Conservation (phyloP, 2,888 invertebrate species). For the Monopis laevigella region DNA sequence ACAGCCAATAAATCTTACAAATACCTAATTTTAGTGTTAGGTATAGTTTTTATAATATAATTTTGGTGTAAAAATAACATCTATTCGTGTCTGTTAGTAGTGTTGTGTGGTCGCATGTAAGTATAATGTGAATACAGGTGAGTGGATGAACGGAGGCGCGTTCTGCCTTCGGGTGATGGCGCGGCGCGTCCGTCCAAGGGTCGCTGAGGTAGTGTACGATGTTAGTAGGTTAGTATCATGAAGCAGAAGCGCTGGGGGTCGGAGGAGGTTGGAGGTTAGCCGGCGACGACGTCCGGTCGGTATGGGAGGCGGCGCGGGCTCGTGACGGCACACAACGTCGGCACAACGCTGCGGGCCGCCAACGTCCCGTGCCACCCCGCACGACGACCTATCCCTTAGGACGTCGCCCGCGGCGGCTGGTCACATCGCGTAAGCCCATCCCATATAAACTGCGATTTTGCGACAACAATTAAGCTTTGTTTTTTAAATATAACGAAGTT, state of each 20-base stretch:
- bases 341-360: slow-evolving; percentile 27
- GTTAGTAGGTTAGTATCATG: slow-evolving; percentile 45
- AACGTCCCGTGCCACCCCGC: slow-evolving; percentile 57
- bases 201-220: slow-evolving; percentile 26
- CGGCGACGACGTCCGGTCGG: slow-evolving; percentile 48
- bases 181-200: slow-evolving; percentile 55
- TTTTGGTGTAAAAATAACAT: slow-evolving; percentile 67
- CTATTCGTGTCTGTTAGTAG: slow-evolving; percentile 64
- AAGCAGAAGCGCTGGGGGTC: slow-evolving; percentile 49
- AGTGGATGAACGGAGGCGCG: slow-evolving; percentile 57
- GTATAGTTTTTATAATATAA: slow-evolving; percentile 21
- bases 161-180: slow-evolving; percentile 21
- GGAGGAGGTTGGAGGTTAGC: slow-evolving; percentile 35
- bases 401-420: slow-evolving; percentile 69
- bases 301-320: slow-evolving; percentile 56
- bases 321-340: slow-evolving; percentile 25
- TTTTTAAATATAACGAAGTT: slow-evolving; percentile 40
- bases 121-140: slow-evolving; percentile 24
- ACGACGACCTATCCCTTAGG: slow-evolving; percentile 38
- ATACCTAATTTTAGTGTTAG: slow-evolving; percentile 2
- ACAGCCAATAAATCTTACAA: slow-evolving; percentile 12
- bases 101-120: slow-evolving; percentile 56
- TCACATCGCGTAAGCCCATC: slow-evolving; percentile 79
- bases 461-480: slow-evolving; percentile 69
- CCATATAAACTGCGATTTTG: slow-evolving; percentile 59